Base-by-base conservation (phyloP, 2,113 vertebrate species). In the Archocentrus centrarchus region DNA sequence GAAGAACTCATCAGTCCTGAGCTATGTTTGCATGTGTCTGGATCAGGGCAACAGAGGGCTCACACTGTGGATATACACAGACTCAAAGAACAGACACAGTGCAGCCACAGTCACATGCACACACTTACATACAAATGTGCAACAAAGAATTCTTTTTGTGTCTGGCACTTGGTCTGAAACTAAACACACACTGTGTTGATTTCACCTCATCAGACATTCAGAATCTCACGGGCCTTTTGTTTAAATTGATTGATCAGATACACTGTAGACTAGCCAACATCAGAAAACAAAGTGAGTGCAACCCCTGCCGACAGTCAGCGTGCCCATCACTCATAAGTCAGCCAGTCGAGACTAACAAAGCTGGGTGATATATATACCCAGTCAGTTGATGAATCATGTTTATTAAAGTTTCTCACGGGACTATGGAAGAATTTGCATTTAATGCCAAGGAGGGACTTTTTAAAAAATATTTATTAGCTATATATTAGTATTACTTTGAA, bases 221-320 rank as follows among this genome's bases (percentile, higher is more conserved):
- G 68, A 53, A 90, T 61, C 53, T 79, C 66, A 70, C 61, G 61
- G 79, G 66, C 58, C 90, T 81, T 90, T 93, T 91, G 93, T 91
- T 81, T 17, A 57, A n/a, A 70, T 90, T 92, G 89, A 94, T 92
- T 90, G 82, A 94, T 93, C 78, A 88, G 88, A 88, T 85, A 82
- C 77, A 63, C 27, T 58, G 80, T 60, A 79, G 88, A 84, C 66
- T 8, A 24, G n/a, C 22, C 8, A 60, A 80, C 59, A 88, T 77
- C 27, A 7, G 32, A 80, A 94, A 85, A 83, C 88, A 92, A 90
- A 85, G 88, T 86, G 76, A 78, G 82, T 35, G 4, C 27, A 75
- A 59, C 82, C 80, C 88, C 89, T 66, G 76, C 85, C 89, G 91
- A 64, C 47, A 30, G 77, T 82, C 81, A 75, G 75, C 5, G 30